Evolutionary conservation across 2,888 invertebrate genomes (phyloP).

Genomic region (Cremastinae sp.): DNA sequence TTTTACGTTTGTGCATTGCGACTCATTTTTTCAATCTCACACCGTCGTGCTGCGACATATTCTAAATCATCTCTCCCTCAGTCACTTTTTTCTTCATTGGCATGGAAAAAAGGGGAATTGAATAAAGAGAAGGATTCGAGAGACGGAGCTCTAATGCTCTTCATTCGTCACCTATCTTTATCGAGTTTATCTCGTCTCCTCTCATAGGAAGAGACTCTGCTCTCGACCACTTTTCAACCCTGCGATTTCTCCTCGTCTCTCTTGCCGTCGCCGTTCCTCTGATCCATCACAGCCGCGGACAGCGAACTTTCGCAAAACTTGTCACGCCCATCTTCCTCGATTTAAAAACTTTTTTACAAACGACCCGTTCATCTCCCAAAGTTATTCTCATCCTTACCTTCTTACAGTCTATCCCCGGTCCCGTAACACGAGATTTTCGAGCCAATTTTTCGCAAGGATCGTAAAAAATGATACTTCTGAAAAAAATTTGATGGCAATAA

Average conservation of each 20-base stretch:
- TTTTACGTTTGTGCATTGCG: neutral
- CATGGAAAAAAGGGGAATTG: constrained; percentile 33
- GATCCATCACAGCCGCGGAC: neutral
- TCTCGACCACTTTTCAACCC: constrained; percentile 16
- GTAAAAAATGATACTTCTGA: too few species aligned
- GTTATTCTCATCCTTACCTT: neutral
- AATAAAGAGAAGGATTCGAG: constrained; percentile 33
- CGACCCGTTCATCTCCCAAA: neutral
- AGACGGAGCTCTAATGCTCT: constrained; percentile 33
- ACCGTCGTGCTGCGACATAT: neutral
- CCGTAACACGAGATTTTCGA: too few species aligned
- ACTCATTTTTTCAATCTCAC: constrained; percentile 4
- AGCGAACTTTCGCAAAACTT: constrained; percentile 7
- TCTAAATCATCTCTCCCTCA: neutral
- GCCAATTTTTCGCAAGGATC: neutral
- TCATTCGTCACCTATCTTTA: constrained; percentile 47
- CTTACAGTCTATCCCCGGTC: neutral
- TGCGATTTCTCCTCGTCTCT: constrained; percentile 6
- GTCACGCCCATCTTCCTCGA: neutral
- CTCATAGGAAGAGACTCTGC: constrained; percentile 3
- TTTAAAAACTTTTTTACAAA: constrained; percentile 7
- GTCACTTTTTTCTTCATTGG: neutral
- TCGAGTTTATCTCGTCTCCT: constrained; percentile 32
- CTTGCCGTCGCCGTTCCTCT: neutral
- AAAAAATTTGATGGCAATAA: too few species aligned